Base-by-base conservation (phyloP, 2,888 invertebrate genomes). In the Lathronympha strigana region DNA sequence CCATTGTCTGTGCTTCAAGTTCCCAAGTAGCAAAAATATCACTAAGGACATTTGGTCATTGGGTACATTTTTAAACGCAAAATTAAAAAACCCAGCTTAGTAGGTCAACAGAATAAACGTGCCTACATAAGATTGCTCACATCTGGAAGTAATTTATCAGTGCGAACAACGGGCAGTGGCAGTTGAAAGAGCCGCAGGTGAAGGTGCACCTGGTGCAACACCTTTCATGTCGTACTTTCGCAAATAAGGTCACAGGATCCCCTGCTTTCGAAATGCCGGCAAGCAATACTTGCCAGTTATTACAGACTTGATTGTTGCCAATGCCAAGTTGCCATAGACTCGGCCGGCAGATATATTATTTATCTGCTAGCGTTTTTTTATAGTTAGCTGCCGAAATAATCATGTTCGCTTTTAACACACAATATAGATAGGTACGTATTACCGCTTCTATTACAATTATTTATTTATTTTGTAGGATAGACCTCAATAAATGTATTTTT, bases 71-170 rank as follows among this genome's bases (percentile, higher is more conserved):
- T 0, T 15, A 6, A 19, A 19, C 5, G 17, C 3, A 40, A 23
- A 13, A 19, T 40, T 43, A 28, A 45, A 43, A 55, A 28, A 57
- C 19, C 4, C 15, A 4, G 57, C 23, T 31, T 43, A 57, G 28
- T 64, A 58, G 58, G 58, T 58, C 63, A 50, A 33, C 21, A 25
- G 19, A 17, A 61, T 6, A 13, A 49, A 53, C 45, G 28, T 47
- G n/a, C 25, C 40, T 38, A 40, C 67, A 58, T 68, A 67, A 67
- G 68, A 71, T 72, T 69, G 50, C 61, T 51, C 63, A 63, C 75
- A 77, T 73, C 76, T 78, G 76, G 73, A 72, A 67, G 66, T 60
- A 61, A 58, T 76, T 70, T 70, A 73, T 73, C 72, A 73, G 69
- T 67, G 64, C 62, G 67, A 54, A 61, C 64, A 54, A 60, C 66